Evolutionary conservation across 2,888 invertebrate species (phyloP), one percentile per base, ranked within the genome.

Genomic region (Parthenolecanium corni): DNA sequence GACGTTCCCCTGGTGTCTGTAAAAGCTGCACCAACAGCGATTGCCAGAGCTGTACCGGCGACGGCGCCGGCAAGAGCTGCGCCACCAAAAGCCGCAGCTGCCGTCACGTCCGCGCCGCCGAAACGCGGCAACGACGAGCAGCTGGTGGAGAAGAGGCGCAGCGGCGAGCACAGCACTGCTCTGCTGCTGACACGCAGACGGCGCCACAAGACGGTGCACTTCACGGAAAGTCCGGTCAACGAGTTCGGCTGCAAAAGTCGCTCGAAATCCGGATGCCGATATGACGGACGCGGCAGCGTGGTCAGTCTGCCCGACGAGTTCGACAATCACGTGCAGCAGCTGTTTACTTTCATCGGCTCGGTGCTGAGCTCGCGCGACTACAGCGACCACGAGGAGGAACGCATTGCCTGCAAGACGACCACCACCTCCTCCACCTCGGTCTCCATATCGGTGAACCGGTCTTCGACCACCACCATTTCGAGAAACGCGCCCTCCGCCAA

Each of bases 341-440:
- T 87, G 70, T 87, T 86, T 74, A 85, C 85, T 74, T 87, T 87
- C 71, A 86, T 87, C 68, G 86, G 86, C 73, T 82, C 83, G 68
- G 86, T 86, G 61, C 74, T 87, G 66, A 86, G 86, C 72, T 84
- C 86, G 53, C 86, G 86, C 86, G 84, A 85, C 23, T 84, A 84
- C 64, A 82, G 82, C 69, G 82, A 84, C 65, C 82, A 82, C 69
- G 82, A 56, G 36, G 53, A 53, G 42, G 56, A 54, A 21, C 62
- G 65, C 64, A 44, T 36, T 53, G 64, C 64, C 62, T 64, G 64
- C 24, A 57, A 57, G 25, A 46, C 52, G 3, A 47, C 54, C 36
- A 47, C 47, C 47, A 47, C 47, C 54, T 46, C 52, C 20, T 42
- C 62, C 42, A 53, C 54, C 31, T 47, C 54, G 38, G 52, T 49